A percentile compares a stretch with the other conserved stretches of the same genome.
phyloP scores from a whole-genome alignment of 2,797 vertebrate species.

The Syngnathus acus region DNA sequence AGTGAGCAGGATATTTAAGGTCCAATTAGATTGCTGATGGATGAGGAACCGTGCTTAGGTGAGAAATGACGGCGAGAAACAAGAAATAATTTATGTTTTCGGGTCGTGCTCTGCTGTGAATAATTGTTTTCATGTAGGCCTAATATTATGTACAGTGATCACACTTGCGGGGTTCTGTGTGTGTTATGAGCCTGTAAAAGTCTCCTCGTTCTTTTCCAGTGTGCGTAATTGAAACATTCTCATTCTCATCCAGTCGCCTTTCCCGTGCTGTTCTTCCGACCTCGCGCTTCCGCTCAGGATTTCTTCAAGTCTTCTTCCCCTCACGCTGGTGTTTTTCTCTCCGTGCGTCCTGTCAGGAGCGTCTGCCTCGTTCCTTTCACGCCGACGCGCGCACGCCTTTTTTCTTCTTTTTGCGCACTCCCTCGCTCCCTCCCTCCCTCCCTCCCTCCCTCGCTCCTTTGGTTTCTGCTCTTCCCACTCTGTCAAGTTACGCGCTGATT shows the following conservation, averaged over 20 bases:
- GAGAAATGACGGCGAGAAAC: constrained; percentile 2
- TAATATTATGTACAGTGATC: constrained; percentile 18
- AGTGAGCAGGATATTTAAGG: constrained; percentile 34
- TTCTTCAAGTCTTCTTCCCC: constrained; percentile 10
- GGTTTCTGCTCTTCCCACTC: constrained; percentile 6
- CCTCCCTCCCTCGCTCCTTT: background rate
- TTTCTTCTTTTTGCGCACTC: constrained; percentile 2
- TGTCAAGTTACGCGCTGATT: background rate
- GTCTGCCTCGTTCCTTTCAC: constrained; percentile 12
- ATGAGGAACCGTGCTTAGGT: constrained; percentile 24
- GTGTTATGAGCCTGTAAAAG: constrained; percentile 26
- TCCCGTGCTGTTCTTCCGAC: constrained; percentile 16
- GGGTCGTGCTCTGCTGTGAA: constrained; percentile 23
- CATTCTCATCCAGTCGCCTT: constrained; percentile 30
- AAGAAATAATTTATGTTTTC: background rate
- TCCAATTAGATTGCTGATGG: constrained; percentile 49
- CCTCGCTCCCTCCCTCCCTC: too few species aligned
- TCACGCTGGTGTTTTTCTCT: background rate
- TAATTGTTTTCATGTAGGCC: constrained; percentile 25
- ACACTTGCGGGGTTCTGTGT: constrained; percentile 6
- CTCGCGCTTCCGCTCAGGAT: constrained; percentile 20
- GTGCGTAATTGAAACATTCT: constrained; percentile 41
- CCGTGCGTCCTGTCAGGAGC: constrained; percentile 14
- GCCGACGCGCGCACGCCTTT: background rate
- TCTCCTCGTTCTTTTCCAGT: constrained; percentile 31